Percentiles rank a stretch among this genome's conserved stretches.
phyloP scores from a whole-genome alignment of 2,888 invertebrate genomes.

The Teleiodes luculella region DNA sequence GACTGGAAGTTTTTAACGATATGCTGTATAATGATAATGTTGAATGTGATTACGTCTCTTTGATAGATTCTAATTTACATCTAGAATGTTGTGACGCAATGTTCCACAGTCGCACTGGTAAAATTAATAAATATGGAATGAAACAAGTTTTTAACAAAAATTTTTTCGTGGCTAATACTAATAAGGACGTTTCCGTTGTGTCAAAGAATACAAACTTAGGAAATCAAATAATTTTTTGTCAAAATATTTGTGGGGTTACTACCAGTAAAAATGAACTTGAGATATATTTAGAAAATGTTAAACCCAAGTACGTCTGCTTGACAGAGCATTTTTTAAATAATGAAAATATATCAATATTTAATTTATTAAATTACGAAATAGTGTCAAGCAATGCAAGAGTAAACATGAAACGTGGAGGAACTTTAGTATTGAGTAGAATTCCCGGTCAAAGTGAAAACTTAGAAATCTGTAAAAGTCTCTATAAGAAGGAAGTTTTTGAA shows the following conservation, averaged over 20 bases:
- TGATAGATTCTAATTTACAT: neutral
- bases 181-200: no score
- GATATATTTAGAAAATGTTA: neutral
- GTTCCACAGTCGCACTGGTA: neutral
- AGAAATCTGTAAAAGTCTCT: constrained; percentile 7
- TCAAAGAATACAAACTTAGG: no score
- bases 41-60: neutral
- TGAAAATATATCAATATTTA: neutral
- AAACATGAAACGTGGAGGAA: constrained; percentile 8
- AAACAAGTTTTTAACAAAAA: neutral
- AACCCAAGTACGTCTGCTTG: neutral
- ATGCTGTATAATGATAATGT: neutral
- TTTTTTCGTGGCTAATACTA: no score
- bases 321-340: constrained; percentile 10
- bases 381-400: constrained; percentile 2
- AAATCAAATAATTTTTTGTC: constrained; percentile 1
- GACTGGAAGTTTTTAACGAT: neutral
- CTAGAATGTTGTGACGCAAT: neutral
- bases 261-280: constrained; percentile 13
- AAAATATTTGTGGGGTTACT: constrained; percentile 15
- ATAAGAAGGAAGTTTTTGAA: constrained; percentile 15
- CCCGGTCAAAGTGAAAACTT: neutral
- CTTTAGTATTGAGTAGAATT: neutral
- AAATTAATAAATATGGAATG: neutral
- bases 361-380: neutral